Evolutionary conservation across 2,797 vertebrate genomes (phyloP), one percentile per base, ranked within the genome.

Genomic region (Xerus rutilus): DNA sequence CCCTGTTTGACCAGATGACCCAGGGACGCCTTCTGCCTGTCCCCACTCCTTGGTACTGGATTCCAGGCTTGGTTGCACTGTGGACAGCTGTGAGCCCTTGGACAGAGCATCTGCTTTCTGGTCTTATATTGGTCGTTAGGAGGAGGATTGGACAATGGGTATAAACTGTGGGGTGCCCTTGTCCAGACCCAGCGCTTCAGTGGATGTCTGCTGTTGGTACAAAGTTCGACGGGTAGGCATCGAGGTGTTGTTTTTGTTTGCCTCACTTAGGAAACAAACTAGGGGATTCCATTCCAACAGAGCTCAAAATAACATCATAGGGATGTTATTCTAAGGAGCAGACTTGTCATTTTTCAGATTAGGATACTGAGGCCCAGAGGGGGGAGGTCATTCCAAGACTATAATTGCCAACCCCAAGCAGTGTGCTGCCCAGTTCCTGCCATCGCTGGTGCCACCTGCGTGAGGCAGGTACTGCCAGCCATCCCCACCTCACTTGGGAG

Each of bases 361-460:
- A 45, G 30, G 76, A 93, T 86, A 96, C 97, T 97, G 97, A 98
- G 98, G 97, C 97, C 96, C 64, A 86, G 77, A 94, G 91, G 78
- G 28, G 23, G 35, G n/a, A 30, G 49, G 28, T 72, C 70, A 72
- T 7, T 35, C 28, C 47, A 59, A 64, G n/a, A 93, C 39, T 18
- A 1, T 39, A 62, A 77, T 83, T 77, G 54, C 59, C 70, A 54
- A 9, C 23, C 7, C 7, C 11, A 5, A 35, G 47, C 67, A 17
- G 43, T 39, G 15, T 32, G 72, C 9, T n/a, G 1, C 25, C 79
- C n/a, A 43, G 52, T 52, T 86, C 49, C 25, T 52, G 30, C 73
- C 45, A 8, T 18, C 21, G 35, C 5, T 20, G 28, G 11, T 11
- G 30, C 35, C n/a, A 6, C 25, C 45, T 8, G 20, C 28, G 25